Base-by-base conservation (phyloP, 2,113 vertebrate species). In the Ploceus nigricollis region DNA sequence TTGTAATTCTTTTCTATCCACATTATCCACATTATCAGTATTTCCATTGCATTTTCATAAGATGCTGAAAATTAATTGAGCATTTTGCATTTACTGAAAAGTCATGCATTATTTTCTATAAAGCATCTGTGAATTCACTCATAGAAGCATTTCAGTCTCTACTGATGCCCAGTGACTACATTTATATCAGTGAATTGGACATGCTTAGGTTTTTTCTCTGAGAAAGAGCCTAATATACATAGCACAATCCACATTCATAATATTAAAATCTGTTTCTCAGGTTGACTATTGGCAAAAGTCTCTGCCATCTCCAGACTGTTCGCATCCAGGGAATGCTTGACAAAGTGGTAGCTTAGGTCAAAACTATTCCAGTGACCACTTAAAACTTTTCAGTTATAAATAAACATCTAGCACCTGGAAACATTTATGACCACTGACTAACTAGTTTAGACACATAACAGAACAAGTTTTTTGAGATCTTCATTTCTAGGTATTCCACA, bases 261-360 rank as follows among this genome's bases (percentile, higher is more conserved):
- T 51, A 56, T 44, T 42, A 66, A 60, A 90, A 54, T n/a, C 10
- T 61, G 2, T 39, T 91, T 76, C 19, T 28, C 45, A 50, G 12
- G 7, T 11, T 89, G 33, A 9, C 21, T 39, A 10, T 39, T 64
- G 35, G 15, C 17, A 71, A 63, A 23, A 28, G 3, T 60, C 77
- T 91, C 28, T 72, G 13, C 0, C 0, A 35, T 14, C 10, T 56
- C 6, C 11, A 64, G 60, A 45, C 20, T 35, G 4, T 19, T 51
- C 2, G 2, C 44, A 11, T 48, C 40, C 54, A 65, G 9, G 4
- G 7, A 69, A 44, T 48, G 14, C 13, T 73, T 81, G 37, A 83
- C 11, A 70, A 69, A 77, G 21, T 18, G 11, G 5, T 56, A 82
- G 1, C 14, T 75, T 58, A 63, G 11, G 9, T 5, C 30, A 82